phyloP scores from a whole-genome alignment of 2,797 vertebrate species.

The Phrynocephalus forsythii region DNA sequence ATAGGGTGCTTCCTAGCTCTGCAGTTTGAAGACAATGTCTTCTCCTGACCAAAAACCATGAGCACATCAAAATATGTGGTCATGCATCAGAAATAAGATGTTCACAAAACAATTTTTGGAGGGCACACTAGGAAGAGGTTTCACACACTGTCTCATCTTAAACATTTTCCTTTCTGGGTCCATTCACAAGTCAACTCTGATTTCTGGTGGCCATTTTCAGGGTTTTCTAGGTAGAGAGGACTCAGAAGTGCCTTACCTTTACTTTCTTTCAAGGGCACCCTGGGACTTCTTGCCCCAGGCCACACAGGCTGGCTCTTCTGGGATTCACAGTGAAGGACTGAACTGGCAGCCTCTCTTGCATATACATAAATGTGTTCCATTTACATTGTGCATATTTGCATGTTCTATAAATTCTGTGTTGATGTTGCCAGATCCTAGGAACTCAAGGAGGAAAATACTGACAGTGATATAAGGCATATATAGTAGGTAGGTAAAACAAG shows the following conservation, averaged over 20 bases:
- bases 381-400: not conserved
- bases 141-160: too few relatives aligned
- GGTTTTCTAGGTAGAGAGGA: too few relatives aligned
- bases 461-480: conserved; percentile 44
- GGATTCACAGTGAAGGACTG: too few relatives aligned
- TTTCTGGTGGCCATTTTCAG: too few relatives aligned
- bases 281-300: too few relatives aligned
- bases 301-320: too few relatives aligned
- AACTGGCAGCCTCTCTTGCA: not conserved
- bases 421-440: conserved; percentile 33
- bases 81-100: not conserved
- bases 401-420: not conserved
- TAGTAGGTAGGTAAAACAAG: conserved; percentile 41
- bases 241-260: too few relatives aligned
- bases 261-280: too few relatives aligned
- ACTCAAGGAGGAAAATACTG: conserved; percentile 36
- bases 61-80: not conserved
- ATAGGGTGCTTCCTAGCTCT: too few relatives aligned
- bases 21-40: not conserved
- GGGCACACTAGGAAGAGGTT: not conserved
- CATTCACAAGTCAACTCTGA: too few relatives aligned
- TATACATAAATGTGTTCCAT: not conserved
- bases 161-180: not conserved
- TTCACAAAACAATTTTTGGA: not conserved
- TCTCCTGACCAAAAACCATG: not conserved